These are phyloP conservation scores for Rhyacophila brunnea DNA, from an alignment of 1,140 invertebrate genomes.

Conservation along the genomic window DNA sequence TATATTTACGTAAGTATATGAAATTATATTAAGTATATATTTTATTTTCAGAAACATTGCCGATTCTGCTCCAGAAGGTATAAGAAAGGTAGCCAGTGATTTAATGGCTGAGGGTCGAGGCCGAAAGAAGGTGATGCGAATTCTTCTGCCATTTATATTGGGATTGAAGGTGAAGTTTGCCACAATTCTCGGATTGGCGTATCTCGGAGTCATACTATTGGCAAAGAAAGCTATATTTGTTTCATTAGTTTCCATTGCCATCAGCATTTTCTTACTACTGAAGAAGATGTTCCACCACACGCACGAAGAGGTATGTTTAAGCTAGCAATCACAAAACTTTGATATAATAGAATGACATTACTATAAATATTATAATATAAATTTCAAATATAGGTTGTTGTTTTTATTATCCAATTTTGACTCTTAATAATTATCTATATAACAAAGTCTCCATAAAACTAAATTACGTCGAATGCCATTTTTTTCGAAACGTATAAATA, in stretches of 20 bases:
- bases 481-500: too few relatives aligned
- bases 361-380: too few relatives aligned
- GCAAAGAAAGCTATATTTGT: conserved; percentile 67
- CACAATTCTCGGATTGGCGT: conserved; percentile 55
- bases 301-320: conserved; percentile 7
- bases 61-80: conserved; percentile 50
- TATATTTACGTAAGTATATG: too few relatives aligned
- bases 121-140: conserved; percentile 61
- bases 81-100: conserved; percentile 56
- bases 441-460: too few relatives aligned
- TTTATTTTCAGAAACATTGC: conserved; percentile 44
- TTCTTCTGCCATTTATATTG: conserved; percentile 58
- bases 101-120: conserved; percentile 63
- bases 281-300: conserved; percentile 47
- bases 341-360: too few relatives aligned
- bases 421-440: too few relatives aligned
- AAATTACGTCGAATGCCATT: too few relatives aligned
- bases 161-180: conserved; percentile 63
- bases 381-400: too few relatives aligned
- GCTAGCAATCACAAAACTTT: too few relatives aligned
- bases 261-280: conserved; percentile 60
- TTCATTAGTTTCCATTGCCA: conserved; percentile 61
- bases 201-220: conserved; percentile 60
- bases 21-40: too few relatives aligned
- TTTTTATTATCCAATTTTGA: too few relatives aligned